Evolutionary conservation across 2,797 vertebrate species (phyloP).

Genomic region (Danio kyathit): DNA sequence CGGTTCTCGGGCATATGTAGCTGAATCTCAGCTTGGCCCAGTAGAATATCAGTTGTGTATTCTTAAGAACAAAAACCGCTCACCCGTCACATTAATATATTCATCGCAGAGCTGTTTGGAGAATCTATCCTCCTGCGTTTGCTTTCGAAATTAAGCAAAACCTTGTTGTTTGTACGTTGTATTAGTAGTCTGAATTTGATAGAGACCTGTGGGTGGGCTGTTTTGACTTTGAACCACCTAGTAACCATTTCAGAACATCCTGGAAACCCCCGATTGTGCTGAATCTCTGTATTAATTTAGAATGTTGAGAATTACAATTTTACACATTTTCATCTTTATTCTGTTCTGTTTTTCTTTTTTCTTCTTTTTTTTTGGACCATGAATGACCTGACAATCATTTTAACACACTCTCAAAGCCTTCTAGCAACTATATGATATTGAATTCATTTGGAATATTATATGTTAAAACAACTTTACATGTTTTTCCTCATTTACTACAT

Average conservation of each 20-base stretch:
- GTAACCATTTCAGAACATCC: neutral
- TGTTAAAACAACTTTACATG: no score
- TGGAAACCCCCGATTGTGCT: neutral
- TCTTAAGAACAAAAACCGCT: slow-evolving; percentile 63
- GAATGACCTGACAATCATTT: no score
- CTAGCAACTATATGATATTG: no score
- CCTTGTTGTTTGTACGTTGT: slow-evolving; percentile 18
- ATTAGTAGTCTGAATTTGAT: slow-evolving; percentile 6
- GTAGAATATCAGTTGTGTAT: slow-evolving; percentile 70
- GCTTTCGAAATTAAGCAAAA: slow-evolving; percentile 43
- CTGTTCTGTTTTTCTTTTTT: no score
- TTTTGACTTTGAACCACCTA: neutral
- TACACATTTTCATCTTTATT: no score
- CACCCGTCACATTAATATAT: slow-evolving; percentile 80
- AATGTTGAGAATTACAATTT: neutral
- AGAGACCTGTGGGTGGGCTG: neutral
- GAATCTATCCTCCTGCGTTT: slow-evolving; percentile 41
- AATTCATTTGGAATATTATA: no score
- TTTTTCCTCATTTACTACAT: no score
- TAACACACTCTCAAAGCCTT: no score
- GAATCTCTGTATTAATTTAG: neutral
- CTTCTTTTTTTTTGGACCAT: no score
- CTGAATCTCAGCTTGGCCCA: slow-evolving; percentile 65
- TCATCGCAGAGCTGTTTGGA: slow-evolving; percentile 69
- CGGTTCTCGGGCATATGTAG: slow-evolving; percentile 80